phyloP scores from a whole-genome alignment of 2,797 vertebrate genomes.

The Monodelphis domestica region DNA sequence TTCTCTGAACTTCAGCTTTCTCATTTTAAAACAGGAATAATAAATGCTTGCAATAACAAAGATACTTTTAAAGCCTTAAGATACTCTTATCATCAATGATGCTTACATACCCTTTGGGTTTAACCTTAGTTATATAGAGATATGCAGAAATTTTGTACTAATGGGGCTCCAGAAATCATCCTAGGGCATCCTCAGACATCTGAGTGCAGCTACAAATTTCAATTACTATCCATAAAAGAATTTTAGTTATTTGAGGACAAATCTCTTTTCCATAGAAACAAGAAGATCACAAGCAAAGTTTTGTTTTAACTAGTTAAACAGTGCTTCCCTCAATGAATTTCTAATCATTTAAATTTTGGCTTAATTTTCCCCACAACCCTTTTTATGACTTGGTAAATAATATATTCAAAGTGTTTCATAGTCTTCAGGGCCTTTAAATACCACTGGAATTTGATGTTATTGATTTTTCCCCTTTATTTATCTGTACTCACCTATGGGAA shows the following conservation, averaged over 20 bases:
- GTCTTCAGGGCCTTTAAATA: background rate
- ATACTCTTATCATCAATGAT: background rate
- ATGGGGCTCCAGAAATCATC: background rate
- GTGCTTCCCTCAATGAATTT: background rate
- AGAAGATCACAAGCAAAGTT: background rate
- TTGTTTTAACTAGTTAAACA: background rate
- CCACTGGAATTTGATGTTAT: background rate
- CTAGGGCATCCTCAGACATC: background rate
- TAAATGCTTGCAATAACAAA: background rate
- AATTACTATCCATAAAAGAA: background rate
- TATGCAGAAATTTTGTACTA: background rate
- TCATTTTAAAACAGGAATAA: background rate
- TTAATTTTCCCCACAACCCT: background rate
- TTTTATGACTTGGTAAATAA: background rate
- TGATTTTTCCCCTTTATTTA: background rate
- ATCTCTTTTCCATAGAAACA: background rate
- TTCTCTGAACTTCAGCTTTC: background rate
- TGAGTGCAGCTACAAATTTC: background rate
- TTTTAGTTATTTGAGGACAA: background rate
- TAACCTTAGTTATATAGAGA: background rate
- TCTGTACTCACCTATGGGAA: background rate
- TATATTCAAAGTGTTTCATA: background rate
- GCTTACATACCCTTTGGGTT: background rate
- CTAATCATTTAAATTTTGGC: background rate
- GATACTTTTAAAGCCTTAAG: background rate